Conservation (phyloP, 2,888 invertebrate genomes). For the Ophraella communa region DNA sequence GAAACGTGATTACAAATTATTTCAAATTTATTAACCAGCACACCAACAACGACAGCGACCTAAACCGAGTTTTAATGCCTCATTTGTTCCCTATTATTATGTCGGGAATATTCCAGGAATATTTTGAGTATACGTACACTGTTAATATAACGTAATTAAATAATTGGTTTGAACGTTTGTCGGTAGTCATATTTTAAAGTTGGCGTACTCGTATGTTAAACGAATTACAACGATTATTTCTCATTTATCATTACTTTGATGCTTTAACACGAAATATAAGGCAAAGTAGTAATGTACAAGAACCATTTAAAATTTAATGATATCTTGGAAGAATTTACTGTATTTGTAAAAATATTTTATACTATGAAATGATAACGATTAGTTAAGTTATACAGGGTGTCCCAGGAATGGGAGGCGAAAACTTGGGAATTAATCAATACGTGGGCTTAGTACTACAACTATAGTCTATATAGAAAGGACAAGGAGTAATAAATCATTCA, state of each 20-base stretch:
- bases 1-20: background rate
- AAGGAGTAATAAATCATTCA: too few species aligned
- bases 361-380: too few species aligned
- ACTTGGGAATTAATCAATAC: too few species aligned
- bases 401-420: too few species aligned
- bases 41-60: conserved; percentile 1
- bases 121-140: background rate
- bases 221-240: background rate
- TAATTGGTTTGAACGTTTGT: background rate
- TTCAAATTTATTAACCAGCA: conserved; percentile 4
- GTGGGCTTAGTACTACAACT: too few species aligned
- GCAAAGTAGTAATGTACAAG: background rate
- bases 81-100: conserved; percentile 5
- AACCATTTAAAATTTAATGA: too few species aligned
- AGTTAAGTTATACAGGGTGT: too few species aligned
- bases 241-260: background rate
- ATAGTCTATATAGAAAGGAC: too few species aligned
- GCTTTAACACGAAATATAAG: background rate
- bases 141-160: background rate
- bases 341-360: too few species aligned
- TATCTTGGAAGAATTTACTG: too few species aligned
- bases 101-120: conserved; percentile 2
- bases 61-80: conserved; percentile 19
- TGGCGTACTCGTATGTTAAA: background rate
- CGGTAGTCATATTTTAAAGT: background rate